A percentile compares a stretch with the other conserved stretches of the same genome.
Evolutionary conservation across 2,113 vertebrate species (phyloP).

Genomic region (Lepus timidus): DNA sequence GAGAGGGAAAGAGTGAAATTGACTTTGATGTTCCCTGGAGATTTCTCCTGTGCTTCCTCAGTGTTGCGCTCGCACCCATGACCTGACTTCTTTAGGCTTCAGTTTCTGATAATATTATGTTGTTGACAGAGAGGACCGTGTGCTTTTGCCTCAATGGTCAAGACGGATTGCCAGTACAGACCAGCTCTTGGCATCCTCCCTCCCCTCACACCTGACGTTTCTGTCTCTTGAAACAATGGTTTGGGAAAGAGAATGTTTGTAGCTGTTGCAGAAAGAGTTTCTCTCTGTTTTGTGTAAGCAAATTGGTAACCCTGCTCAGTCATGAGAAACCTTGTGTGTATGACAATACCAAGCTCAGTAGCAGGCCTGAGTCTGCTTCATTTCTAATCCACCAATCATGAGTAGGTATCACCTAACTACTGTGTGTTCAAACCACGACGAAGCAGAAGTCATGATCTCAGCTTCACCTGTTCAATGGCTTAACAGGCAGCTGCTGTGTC

Average conservation of each 20-base stretch:
- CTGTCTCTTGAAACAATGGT: conserved; percentile 42
- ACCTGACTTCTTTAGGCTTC: conserved; percentile 54
- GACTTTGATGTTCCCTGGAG: conserved; percentile 22
- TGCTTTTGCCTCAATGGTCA: conserved; percentile 34
- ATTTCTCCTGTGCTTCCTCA: background rate
- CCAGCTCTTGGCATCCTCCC: background rate
- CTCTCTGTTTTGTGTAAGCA: conserved; percentile 1
- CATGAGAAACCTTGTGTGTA: conserved; percentile 41
- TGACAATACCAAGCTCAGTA: conserved; percentile 23
- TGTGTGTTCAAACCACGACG: background rate
- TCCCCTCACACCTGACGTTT: conserved; percentile 38
- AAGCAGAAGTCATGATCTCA: background rate
- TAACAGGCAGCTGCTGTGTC: background rate
- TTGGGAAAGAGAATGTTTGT: background rate
- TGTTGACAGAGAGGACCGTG: conserved; percentile 18
- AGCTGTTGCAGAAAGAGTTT: conserved; percentile 8
- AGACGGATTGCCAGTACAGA: background rate
- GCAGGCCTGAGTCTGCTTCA: background rate
- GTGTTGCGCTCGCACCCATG: background rate
- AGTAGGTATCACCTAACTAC: background rate
- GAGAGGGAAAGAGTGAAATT: background rate
- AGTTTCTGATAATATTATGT: conserved; percentile 66
- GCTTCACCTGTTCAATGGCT: conserved; percentile 28
- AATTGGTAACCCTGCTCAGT: background rate
- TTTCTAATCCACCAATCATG: conserved; percentile 30